Evolutionary conservation across 2,797 vertebrate species (phyloP).

Genomic region (Rhinichthys osculus): DNA sequence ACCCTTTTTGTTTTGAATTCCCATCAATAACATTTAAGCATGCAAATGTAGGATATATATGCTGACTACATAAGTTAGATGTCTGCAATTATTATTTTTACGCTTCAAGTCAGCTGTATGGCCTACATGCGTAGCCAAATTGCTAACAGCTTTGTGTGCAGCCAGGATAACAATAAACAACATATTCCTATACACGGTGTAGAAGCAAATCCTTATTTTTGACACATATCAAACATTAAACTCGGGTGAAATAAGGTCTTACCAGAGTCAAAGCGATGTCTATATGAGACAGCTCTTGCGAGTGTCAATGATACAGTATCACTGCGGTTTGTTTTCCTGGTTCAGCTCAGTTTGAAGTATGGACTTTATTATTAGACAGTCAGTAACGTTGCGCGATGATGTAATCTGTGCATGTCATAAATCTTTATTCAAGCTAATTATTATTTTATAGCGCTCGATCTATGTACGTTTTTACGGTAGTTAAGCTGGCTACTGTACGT

Average conservation of each 20-base stretch:
- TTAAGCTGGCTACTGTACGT: no score
- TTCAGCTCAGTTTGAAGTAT: not conserved
- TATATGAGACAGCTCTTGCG: not conserved
- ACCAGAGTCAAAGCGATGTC: not conserved
- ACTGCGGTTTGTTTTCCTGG: not conserved
- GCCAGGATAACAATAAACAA: no score
- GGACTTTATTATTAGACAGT: no score
- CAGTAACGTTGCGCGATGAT: not conserved
- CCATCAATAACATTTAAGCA: not conserved
- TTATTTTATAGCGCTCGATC: not conserved
- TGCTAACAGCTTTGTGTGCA: no score
- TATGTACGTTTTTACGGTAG: not conserved
- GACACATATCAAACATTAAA: not conserved
- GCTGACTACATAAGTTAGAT: not conserved
- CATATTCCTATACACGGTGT: no score
- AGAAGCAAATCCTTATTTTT: not conserved
- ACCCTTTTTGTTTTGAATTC: not conserved
- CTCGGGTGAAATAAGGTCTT: not conserved
- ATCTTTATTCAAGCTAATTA: no score
- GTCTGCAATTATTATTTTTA: no score
- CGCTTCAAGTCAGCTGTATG: not conserved
- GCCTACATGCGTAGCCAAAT: not conserved
- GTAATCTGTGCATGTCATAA: not conserved
- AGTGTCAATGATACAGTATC: no score
- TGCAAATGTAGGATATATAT: not conserved